phyloP scores from a whole-genome alignment of 1,140 invertebrate genomes.

The Drosophila obscura region DNA sequence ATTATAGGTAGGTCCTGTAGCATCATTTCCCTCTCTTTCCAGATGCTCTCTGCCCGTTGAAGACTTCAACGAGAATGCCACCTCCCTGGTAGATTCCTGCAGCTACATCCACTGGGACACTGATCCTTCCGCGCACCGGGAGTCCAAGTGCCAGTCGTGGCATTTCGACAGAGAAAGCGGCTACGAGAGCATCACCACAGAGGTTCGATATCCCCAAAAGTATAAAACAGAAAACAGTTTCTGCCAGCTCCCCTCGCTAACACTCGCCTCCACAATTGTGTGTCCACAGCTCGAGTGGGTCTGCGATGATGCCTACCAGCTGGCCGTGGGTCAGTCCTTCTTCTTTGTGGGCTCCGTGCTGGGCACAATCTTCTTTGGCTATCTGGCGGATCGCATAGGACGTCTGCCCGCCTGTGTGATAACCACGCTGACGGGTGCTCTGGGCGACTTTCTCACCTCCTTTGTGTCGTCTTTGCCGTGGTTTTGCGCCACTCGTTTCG shows the following conservation, averaged over 20 bases:
- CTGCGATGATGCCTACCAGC: conserved; percentile 85
- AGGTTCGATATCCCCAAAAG: conserved; percentile 83
- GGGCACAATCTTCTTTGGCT: conserved; percentile 86
- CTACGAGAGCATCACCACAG: conserved; percentile 85
- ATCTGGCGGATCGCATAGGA: conserved; percentile 86
- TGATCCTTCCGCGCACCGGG: not conserved
- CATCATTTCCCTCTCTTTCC: not conserved
- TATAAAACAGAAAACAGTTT: conserved; percentile 39
- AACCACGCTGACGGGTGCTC: conserved; percentile 85
- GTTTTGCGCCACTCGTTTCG: conserved; percentile 85
- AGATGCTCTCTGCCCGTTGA: conserved; percentile 27
- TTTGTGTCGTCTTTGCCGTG: conserved; percentile 83
- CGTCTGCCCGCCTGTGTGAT: conserved; percentile 85
- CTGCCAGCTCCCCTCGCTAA: not conserved
- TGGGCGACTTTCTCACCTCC: conserved; percentile 85
- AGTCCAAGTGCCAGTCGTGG: conserved; percentile 80
- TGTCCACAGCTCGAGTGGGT: conserved; percentile 86
- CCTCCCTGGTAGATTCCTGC: not conserved
- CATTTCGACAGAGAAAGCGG: conserved; percentile 83
- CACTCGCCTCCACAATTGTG: conserved; percentile 32
- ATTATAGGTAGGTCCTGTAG: not conserved
- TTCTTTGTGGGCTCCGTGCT: conserved; percentile 86
- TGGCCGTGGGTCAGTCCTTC: conserved; percentile 86
- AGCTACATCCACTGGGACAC: conserved; percentile 16
- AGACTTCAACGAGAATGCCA: not conserved